phyloP scores from a whole-genome alignment of 2,797 vertebrate species.

The Acestrorhynchus altus region DNA sequence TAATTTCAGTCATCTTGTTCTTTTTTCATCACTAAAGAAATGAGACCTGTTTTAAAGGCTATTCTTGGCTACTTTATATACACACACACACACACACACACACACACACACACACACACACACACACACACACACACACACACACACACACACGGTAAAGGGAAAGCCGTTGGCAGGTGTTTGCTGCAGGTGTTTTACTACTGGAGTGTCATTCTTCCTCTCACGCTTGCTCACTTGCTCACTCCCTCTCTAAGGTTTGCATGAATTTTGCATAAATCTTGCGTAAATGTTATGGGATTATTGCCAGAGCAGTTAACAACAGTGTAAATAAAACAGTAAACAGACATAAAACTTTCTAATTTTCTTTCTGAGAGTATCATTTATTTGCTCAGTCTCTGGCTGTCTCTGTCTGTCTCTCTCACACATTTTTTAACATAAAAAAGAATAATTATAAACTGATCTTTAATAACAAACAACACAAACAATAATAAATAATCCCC shows the following conservation, averaged over 20 bases:
- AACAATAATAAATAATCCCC: no score
- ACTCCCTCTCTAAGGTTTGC: background rate
- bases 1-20: background rate
- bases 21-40: background rate
- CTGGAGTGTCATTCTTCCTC: slow-evolving; percentile 18
- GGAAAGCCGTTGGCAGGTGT: slow-evolving; percentile 53
- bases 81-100: background rate
- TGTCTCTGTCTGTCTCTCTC: slow-evolving; percentile 12
- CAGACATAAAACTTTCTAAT: no score
- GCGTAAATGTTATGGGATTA: no score
- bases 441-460: no score
- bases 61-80: background rate
- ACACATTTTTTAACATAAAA: no score
- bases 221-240: background rate
- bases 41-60: background rate
- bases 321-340: no score
- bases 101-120: background rate
- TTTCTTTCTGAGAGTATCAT: no score
- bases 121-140: background rate
- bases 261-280: no score
- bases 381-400: background rate
- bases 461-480: background rate
- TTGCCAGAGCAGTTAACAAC: no score
- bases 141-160: background rate
- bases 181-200: slow-evolving; percentile 51